These are phyloP conservation scores for Papilio glaucus DNA, from an alignment of 1,140 invertebrate species.

Conservation along the genomic window DNA sequence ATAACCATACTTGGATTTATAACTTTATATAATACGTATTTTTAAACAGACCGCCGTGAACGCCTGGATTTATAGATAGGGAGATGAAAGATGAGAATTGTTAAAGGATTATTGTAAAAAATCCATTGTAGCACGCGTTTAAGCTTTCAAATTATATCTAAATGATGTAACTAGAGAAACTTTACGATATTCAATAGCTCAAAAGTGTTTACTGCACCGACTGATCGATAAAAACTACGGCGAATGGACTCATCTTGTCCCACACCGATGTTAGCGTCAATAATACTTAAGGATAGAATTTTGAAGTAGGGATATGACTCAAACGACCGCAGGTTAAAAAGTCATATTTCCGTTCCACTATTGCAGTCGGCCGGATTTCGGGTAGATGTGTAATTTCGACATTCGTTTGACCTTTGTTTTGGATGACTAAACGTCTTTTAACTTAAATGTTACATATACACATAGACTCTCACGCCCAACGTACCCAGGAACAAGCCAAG, in stretches of 20 bases:
- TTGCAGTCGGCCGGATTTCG: background rate
- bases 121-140: background rate
- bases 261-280: background rate
- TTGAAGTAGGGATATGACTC: conserved; percentile 18
- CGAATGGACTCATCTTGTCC: background rate
- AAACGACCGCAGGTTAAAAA: conserved; percentile 1
- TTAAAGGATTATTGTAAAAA: background rate
- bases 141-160: background rate
- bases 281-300: background rate
- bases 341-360: conserved; percentile 14
- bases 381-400: background rate
- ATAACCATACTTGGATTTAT: conserved; percentile 21
- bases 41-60: conserved; percentile 17
- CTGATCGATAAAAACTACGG: background rate
- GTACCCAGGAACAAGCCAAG: no score
- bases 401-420: conserved; percentile 4
- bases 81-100: no score
- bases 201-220: no score
- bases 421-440: background rate
- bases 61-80: background rate
- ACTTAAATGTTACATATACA: background rate
- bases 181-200: background rate
- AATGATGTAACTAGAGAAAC: background rate
- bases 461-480: no score
- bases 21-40: background rate